Evolutionary conservation across 2,797 vertebrate genomes (phyloP).

Genomic region (Silurus lanzhouensis): DNA sequence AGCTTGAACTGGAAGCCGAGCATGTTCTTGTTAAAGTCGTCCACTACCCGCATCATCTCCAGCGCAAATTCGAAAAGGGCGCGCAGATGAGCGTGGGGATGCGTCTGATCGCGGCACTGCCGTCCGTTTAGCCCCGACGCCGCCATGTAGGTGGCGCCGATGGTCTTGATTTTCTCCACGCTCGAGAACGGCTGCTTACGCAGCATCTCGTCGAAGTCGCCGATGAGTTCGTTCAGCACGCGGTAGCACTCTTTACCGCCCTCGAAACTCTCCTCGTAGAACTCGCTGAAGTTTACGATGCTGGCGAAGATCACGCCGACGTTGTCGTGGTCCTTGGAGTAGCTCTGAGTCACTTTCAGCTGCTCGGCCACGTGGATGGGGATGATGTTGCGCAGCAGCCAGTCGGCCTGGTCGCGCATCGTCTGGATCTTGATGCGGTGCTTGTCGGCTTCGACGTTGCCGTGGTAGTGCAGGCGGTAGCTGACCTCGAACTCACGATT

Average conservation of each 20-base stretch:
- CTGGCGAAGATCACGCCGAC: conserved; percentile 96
- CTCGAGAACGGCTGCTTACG: conserved; percentile 84
- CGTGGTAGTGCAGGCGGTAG: conserved; percentile 97
- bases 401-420: conserved; percentile 95
- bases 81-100: conserved; percentile 85
- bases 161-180: conserved; percentile 99
- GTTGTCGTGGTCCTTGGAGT: conserved; percentile 96
- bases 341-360: conserved; percentile 96
- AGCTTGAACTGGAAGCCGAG: conserved; percentile 97
- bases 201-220: conserved; percentile 95
- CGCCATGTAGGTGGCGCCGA: conserved; percentile 98
- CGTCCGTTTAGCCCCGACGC: conserved; percentile 89
- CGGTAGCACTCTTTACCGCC: conserved; percentile 98
- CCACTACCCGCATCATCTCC: conserved; percentile 97
- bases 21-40: conserved; percentile 99
- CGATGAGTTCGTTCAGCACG: conserved; percentile 94
- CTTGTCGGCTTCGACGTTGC: conserved; percentile 92
- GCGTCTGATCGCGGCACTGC: conserved; percentile 76
- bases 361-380: conserved; percentile 97
- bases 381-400: conserved; percentile 96
- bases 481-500: conserved; percentile 97
- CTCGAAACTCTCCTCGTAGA: conserved; percentile 98
- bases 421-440: conserved; percentile 96
- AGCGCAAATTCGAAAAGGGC: conserved; percentile 94
- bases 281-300: conserved; percentile 98